phyloP scores from a whole-genome alignment of 2,113 vertebrate species.

The Tragulus kanchil region DNA sequence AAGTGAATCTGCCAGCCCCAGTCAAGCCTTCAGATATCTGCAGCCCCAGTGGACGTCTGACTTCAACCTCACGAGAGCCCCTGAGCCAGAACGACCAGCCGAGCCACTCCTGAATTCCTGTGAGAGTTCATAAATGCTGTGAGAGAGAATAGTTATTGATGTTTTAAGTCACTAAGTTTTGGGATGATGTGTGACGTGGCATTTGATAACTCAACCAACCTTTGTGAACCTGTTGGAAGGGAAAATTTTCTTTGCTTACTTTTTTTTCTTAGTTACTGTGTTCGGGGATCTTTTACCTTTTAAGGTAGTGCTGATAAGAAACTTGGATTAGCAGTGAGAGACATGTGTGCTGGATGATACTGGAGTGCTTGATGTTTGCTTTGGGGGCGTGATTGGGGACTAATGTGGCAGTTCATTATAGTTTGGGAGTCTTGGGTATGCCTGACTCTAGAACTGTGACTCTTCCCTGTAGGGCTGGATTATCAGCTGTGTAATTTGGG shows the following conservation, averaged over 20 bases:
- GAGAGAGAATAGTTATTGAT: slow-evolving; percentile 58
- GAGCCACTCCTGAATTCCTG: slow-evolving; percentile 26
- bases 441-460: neutral
- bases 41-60: neutral
- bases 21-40: slow-evolving; percentile 41
- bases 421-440: neutral
- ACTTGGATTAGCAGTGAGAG: slow-evolving; percentile 13
- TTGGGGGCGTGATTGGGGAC: neutral
- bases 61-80: neutral
- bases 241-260: slow-evolving; percentile 47
- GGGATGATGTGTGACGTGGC: slow-evolving; percentile 9
- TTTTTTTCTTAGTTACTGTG: slow-evolving; percentile 39
- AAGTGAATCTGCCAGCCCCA: neutral
- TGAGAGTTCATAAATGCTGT: neutral
- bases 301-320: neutral
- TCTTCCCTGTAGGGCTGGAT: neutral
- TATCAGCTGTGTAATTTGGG: neutral
- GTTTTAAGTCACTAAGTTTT: slow-evolving; percentile 40
- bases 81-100: neutral
- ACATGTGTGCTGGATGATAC: neutral
- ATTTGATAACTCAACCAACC: slow-evolving; percentile 35
- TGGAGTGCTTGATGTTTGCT: slow-evolving; percentile 22
- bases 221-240: slow-evolving; percentile 41
- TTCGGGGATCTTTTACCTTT: slow-evolving; percentile 55
- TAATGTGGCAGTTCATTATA: neutral